These are phyloP conservation scores for Bradypus variegatus DNA, from an alignment of 2,797 vertebrate genomes.

Conservation along the genomic window DNA sequence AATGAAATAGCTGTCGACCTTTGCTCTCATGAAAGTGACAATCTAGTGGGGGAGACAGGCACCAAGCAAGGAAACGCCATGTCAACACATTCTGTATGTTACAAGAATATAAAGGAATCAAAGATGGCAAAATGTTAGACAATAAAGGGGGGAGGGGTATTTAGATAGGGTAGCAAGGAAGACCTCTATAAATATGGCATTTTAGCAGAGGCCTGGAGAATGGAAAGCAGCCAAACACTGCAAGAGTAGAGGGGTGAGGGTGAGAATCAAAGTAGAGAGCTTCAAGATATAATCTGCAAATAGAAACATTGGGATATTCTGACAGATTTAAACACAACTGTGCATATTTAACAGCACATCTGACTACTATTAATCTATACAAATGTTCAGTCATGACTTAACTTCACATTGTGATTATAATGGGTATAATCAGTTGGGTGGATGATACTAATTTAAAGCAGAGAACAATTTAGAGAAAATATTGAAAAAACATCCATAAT, in stretches of 20 bases:
- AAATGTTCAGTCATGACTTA: slow-evolving; percentile 27
- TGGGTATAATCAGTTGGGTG: slow-evolving; percentile 20
- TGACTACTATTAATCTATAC: slow-evolving; percentile 30
- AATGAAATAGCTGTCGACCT: neutral
- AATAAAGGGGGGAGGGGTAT: neutral
- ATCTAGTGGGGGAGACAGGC: neutral
- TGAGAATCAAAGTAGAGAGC: neutral
- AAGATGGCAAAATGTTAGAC: neutral
- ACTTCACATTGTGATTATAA: slow-evolving; percentile 32
- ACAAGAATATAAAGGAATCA: neutral
- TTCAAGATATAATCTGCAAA: neutral
- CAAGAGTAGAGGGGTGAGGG: no score
- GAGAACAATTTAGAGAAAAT: slow-evolving; percentile 36
- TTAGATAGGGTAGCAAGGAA: neutral
- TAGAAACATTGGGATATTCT: neutral
- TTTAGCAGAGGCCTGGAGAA: neutral
- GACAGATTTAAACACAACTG: slow-evolving; percentile 9
- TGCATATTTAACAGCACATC: slow-evolving; percentile 27
- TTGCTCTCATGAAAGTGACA: neutral
- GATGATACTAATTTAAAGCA: slow-evolving; percentile 38
- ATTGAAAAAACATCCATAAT: slow-evolving; percentile 40
- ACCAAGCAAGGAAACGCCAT: neutral
- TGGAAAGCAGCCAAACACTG: neutral
- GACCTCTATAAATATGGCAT: neutral
- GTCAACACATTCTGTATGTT: neutral